Base-by-base conservation (phyloP, 2,797 vertebrate species). In the Scomberomorus guttatus region DNA sequence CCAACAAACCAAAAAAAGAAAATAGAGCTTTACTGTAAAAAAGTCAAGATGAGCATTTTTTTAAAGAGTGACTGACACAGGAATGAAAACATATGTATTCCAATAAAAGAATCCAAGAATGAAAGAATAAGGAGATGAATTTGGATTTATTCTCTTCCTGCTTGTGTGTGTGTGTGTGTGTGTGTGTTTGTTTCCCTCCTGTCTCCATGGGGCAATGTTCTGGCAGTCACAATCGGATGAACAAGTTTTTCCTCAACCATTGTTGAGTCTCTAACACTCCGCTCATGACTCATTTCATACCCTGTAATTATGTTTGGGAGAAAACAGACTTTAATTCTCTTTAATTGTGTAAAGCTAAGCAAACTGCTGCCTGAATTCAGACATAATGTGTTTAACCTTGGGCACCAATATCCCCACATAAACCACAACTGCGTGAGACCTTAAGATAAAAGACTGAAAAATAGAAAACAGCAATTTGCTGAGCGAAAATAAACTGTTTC, bases 141-240 rank as follows among this genome's bases (percentile, higher is more conserved):
- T 89, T 88, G 72, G 79, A 89, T 94, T 90, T 71, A 54, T 75
- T 87, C 61, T 77, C 66, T 50, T 29, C 29, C 20, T 60, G n/a
- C 58, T 5, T 46, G 22, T 73, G 18, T 50, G 22, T 63, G 48
- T 75, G 27, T 62, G 48, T 75, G 24, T 66, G 56, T 79, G 17
- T 34, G 48, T 83, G 66, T 86, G 71, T 89, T 83, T 92, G 81
- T 91, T 83, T 91, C 72, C 78, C 66, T 89, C 65, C 79, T 39
- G 87, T 92, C 88, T 93, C 89, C 84, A 91, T 79, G 58, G 90
- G 89, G 83, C 84, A 83, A 90, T 90, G 87, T 92, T 92, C 87
- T 91, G 90, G 88, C 86, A 92, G 84, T 90, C 89, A 92, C 91
- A 91, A 91, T 89, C 73, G 86, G 85, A 93, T 93, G 86, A 94